Evolutionary conservation across 2,888 invertebrate species (phyloP).

Genomic region (Nomada ferruginata): DNA sequence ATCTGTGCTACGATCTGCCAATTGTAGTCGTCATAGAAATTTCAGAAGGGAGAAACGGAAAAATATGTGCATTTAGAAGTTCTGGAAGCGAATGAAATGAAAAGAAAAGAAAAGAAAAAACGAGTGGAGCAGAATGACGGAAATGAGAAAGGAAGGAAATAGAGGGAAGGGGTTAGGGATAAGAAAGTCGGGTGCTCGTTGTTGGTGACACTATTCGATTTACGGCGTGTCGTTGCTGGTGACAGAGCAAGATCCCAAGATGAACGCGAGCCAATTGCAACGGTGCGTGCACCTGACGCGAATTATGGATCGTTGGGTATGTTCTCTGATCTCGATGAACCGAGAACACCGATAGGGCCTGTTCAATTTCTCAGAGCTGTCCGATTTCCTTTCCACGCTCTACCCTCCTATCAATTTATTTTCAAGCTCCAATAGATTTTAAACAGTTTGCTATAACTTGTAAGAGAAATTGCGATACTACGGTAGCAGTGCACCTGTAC

Average conservation of each 20-base stretch:
- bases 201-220: slow-evolving; percentile 64
- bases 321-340: slow-evolving; percentile 33
- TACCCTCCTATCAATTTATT: no score
- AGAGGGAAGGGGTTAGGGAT: slow-evolving; percentile 12
- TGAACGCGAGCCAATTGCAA: slow-evolving; percentile 66
- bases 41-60: no score
- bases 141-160: slow-evolving; percentile 3
- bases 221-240: slow-evolving; percentile 58
- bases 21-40: no score
- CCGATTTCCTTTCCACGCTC: no score
- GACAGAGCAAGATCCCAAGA: slow-evolving; percentile 55
- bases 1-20: background rate
- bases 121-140: background rate
- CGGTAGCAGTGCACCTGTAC: no score
- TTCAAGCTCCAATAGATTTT: no score
- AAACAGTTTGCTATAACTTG: no score
- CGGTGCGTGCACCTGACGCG: slow-evolving; percentile 70
- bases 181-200: slow-evolving; percentile 46
- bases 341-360: background rate
- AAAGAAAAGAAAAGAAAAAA: no score
- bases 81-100: background rate
- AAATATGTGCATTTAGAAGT: no score
- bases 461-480: no score
- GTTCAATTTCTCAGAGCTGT: background rate
- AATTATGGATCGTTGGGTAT: slow-evolving; percentile 36